Evolutionary conservation across 2,113 vertebrate species (phyloP), one percentile per base, ranked within the genome.

Genomic region (Myotis yumanensis): DNA sequence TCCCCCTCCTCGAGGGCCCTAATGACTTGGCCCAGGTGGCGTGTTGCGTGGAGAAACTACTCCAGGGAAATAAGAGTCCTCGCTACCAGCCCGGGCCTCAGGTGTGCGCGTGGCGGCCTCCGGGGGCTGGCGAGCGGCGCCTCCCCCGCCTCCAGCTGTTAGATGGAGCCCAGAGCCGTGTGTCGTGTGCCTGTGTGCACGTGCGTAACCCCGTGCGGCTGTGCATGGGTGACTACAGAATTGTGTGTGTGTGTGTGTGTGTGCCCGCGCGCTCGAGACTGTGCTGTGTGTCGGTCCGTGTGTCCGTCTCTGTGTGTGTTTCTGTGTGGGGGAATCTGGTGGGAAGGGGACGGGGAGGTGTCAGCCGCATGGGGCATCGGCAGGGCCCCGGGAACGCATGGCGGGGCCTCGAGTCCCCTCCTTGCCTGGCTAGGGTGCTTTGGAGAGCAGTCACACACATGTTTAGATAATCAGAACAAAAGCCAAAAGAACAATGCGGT

Each of bases 11-110:
- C 97, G 84, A 68, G 97, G 97, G 96, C 97, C 96, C 96, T 98
- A 98, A 98, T 98, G 96, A 97, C 96, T 98, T 97, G 98, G 98
- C 98, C 98, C 98, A 98, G 98, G 98, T 98, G 98, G 98, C 97
- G 96, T 90, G 96, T 96, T 98, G 95, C 69, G 46, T 97, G 91
- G 97, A 96, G 93, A 97, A 97, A 89, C 80, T 69, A 59, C 97
- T 96, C 97, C 93, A 62, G 98, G 97, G 98, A 98, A 98, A 98
- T 98, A 96, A 96, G 97, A 97, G 96, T 97, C 98, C 97, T 97
- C 88, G 97, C 97, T 85, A 97, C 98, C 98, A 98, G 98, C 97
- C 97, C 96, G 95, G 97, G 97, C 96, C 97, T 98, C 96, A 97
- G 97, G 97, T 95, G 97, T 96, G 96, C 72, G 87, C 80, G 64